These are phyloP conservation scores for Papilio dardanus DNA, from an alignment of 1,140 invertebrate genomes.

Conservation along the genomic window DNA sequence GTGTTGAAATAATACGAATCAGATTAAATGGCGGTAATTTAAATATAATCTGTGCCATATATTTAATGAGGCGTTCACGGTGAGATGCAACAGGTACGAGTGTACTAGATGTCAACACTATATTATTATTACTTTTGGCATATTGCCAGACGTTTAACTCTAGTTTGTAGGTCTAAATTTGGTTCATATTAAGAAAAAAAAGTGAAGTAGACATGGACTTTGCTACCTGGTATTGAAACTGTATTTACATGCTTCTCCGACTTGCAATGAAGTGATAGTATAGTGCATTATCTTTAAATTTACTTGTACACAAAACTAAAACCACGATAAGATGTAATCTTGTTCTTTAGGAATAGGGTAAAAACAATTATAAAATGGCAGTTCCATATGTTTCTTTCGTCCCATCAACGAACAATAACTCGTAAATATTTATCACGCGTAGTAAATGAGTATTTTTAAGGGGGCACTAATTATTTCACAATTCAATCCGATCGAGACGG, in stretches of 20 bases:
- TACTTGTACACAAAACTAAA: too few species aligned
- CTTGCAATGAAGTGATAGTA: too few species aligned
- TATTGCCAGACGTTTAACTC: conserved; percentile 27
- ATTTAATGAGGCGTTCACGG: conserved; percentile 37
- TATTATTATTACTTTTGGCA: conserved; percentile 34
- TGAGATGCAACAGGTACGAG: conserved; percentile 33
- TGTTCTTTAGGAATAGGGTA: background rate
- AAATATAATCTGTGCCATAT: conserved; percentile 31
- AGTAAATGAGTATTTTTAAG: conserved; percentile 77
- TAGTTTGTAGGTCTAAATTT: background rate
- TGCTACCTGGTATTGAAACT: too few species aligned
- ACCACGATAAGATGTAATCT: background rate
- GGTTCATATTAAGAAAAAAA: conserved; percentile 11
- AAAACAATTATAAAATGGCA: background rate
- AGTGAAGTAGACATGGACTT: background rate
- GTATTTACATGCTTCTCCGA: too few species aligned
- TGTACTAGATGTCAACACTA: conserved; percentile 25
- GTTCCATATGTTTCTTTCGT: conserved; percentile 52
- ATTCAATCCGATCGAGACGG: conserved; percentile 61
- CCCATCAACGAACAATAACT: conserved; percentile 71
- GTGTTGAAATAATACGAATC: conserved; percentile 12
- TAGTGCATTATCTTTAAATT: too few species aligned
- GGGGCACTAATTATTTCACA: conserved; percentile 75
- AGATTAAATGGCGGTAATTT: conserved; percentile 6
- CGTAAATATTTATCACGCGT: conserved; percentile 79